Evolutionary conservation across 2,888 invertebrate genomes (phyloP).

Genomic region (Euplagia quadripunctaria): DNA sequence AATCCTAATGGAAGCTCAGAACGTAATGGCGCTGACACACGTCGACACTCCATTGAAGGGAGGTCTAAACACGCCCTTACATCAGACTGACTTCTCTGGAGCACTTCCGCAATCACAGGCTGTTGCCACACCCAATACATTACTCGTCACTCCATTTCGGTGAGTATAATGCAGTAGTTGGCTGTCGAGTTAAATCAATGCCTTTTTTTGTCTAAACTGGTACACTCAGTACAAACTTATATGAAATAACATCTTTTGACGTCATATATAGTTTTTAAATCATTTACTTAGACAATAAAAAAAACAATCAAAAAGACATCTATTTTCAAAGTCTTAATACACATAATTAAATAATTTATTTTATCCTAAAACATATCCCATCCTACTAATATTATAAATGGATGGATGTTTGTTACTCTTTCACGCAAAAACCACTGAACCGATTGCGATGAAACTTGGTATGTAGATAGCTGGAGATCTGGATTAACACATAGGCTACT

Average conservation of each 20-base stretch:
- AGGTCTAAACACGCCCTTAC: slow-evolving; percentile 97
- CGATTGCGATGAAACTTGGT: too few relatives aligned
- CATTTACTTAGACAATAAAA: not conserved
- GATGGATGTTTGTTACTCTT: too few relatives aligned
- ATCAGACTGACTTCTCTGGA: slow-evolving; percentile 95
- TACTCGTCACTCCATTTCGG: slow-evolving; percentile 95
- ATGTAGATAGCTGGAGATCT: too few relatives aligned
- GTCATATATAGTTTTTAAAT: not conserved
- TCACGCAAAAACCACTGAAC: too few relatives aligned
- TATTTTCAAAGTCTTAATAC: not conserved
- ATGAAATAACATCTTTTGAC: too few relatives aligned
- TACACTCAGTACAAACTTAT: not conserved
- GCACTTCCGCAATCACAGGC: slow-evolving; percentile 91
- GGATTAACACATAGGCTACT: too few relatives aligned
- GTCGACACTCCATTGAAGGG: slow-evolving; percentile 99
- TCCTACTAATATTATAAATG: too few relatives aligned
- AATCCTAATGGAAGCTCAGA: slow-evolving; percentile 97
- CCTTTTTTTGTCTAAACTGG: not conserved
- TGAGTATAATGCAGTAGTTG: slow-evolving; percentile 41
- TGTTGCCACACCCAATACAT: slow-evolving; percentile 95
- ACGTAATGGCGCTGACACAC: slow-evolving; percentile 99
- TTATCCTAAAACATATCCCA: too few relatives aligned
- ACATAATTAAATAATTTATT: too few relatives aligned
- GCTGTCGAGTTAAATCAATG: too few relatives aligned
- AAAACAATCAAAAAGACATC: not conserved